Percentiles rank a stretch among this genome's conserved stretches.
Conservation (phyloP, 2,113 vertebrate genomes). For the Thunnus maccoyii region DNA sequence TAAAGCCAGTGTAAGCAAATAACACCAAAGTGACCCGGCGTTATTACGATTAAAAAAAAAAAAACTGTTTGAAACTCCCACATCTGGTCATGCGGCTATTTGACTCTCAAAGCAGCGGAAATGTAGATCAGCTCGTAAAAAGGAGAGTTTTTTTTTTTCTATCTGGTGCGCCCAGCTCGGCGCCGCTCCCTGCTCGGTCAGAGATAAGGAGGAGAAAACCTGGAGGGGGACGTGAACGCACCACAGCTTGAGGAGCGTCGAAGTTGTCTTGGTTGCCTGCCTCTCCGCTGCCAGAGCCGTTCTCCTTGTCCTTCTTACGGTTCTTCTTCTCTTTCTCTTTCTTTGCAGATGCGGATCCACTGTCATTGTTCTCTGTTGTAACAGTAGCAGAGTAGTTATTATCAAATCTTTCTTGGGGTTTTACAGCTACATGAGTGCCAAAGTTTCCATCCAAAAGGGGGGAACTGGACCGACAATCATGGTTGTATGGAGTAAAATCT, state of each 20-base stretch:
- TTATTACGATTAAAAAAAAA: too few relatives aligned
- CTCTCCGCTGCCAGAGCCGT: constrained; percentile 94
- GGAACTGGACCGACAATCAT: background rate
- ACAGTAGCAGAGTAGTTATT: background rate
- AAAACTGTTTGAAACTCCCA: constrained; percentile 3
- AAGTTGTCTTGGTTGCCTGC: constrained; percentile 88
- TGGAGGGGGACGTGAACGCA: constrained; percentile 71
- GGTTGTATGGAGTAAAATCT: constrained; percentile 37
- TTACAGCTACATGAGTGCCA: too few relatives aligned
- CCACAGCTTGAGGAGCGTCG: constrained; percentile 92
- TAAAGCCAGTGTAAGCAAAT: background rate
- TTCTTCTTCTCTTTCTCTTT: constrained; percentile 99
- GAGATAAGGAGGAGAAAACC: constrained; percentile 11
- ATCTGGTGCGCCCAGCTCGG: too few relatives aligned
- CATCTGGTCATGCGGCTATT: background rate
- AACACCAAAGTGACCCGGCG: too few relatives aligned
- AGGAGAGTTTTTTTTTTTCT: too few relatives aligned
- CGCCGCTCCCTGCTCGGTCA: too few relatives aligned
- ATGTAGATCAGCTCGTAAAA: too few relatives aligned
- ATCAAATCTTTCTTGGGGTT: background rate
- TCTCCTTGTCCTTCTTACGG: constrained; percentile 98
- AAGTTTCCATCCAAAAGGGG: too few relatives aligned
- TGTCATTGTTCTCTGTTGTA: constrained; percentile 88
- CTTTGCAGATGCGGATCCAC: constrained; percentile 92
- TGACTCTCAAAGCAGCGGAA: background rate